phyloP scores from a whole-genome alignment of 2,888 invertebrate species.

The Drosophila lacicola region DNA sequence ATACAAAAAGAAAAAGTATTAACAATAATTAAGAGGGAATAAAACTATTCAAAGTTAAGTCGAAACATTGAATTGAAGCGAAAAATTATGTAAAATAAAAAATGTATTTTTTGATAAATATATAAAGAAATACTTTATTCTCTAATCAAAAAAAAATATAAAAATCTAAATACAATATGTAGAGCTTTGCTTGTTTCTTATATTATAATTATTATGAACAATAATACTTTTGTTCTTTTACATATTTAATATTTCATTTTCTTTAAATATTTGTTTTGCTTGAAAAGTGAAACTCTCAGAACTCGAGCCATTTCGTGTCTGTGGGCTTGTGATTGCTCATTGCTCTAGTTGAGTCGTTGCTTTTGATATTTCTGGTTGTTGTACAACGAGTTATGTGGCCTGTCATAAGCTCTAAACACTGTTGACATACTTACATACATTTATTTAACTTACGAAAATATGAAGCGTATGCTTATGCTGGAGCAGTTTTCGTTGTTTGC shows the following conservation, averaged over 20 bases:
- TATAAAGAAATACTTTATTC: not conserved
- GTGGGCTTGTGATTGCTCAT: conserved; percentile 53
- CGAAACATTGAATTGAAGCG: too few relatives aligned
- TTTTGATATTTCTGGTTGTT: conserved; percentile 25
- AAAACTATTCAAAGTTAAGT: too few relatives aligned
- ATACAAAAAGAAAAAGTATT: not conserved
- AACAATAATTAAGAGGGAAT: not conserved
- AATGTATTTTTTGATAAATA: too few relatives aligned
- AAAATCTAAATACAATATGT: too few relatives aligned
- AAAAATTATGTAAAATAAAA: too few relatives aligned
- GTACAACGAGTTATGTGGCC: conserved; percentile 56
- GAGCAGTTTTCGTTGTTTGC: conserved; percentile 23
- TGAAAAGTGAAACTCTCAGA: conserved; percentile 72
- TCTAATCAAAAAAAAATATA: too few relatives aligned
- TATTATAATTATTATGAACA: too few relatives aligned
- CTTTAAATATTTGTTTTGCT: conserved; percentile 15
- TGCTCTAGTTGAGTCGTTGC: conserved; percentile 63
- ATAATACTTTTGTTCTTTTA: too few relatives aligned
- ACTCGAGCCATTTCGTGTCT: conserved; percentile 47
- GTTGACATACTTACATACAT: conserved; percentile 75
- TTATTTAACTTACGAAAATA: conserved; percentile 54
- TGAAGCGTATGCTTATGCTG: conserved; percentile 43
- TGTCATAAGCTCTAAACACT: conserved; percentile 54
- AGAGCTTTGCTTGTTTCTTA: too few relatives aligned
- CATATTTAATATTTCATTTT: conserved; percentile 8